Conservation (phyloP, 2,888 invertebrate species). For the Psococerastis gibbosa region DNA sequence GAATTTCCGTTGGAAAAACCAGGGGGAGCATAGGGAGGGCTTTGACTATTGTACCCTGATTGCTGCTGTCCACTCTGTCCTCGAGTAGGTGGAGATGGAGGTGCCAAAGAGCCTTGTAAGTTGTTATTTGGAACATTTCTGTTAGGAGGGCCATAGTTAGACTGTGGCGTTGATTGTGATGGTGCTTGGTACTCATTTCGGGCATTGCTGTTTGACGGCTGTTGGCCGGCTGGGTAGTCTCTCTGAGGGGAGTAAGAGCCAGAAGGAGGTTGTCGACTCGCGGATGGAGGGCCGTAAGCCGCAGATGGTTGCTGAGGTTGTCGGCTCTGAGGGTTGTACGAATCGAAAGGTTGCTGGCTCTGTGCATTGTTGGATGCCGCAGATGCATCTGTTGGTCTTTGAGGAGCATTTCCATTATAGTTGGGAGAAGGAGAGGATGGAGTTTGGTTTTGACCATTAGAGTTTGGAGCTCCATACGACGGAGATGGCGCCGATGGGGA, state of each 20-base stretch:
- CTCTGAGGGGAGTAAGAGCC: neutral
- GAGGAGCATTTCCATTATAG: no score
- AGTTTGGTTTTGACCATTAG: no score
- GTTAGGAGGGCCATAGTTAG: neutral
- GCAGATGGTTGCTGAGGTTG: neutral
- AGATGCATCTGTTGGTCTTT: no score
- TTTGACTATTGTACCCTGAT: no score
- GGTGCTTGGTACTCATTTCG: no score
- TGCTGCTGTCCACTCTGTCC: neutral
- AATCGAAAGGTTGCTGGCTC: neutral
- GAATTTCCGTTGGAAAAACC: constrained; percentile 3
- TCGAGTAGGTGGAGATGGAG: neutral
- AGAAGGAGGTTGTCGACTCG: neutral
- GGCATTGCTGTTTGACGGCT: neutral
- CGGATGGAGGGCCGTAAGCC: neutral
- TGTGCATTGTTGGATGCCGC: no score
- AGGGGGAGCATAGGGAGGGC: constrained; percentile 15
- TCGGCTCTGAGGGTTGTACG: neutral
- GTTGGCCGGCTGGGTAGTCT: neutral
- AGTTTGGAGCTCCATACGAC: no score
- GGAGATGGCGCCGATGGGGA: no score
- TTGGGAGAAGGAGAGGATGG: no score
- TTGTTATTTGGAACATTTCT: neutral
- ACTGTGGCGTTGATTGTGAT: no score
- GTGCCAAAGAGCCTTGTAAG: no score